phyloP scores from a whole-genome alignment of 2,888 invertebrate species.

The Parthenolecanium corni region DNA sequence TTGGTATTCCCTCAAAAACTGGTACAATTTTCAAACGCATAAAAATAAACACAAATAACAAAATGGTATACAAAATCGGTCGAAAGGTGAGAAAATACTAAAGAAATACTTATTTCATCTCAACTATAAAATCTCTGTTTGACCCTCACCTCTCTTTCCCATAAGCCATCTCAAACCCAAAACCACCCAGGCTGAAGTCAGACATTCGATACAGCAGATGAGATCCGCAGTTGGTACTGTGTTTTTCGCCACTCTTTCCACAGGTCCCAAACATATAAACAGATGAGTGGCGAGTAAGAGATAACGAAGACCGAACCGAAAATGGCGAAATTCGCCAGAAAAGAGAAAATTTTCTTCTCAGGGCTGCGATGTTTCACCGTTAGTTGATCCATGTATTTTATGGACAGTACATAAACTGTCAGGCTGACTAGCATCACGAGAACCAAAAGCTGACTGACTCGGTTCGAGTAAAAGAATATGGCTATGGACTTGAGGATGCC shows the following conservation, averaged over 20 bases:
- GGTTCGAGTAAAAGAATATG: constrained; percentile 1
- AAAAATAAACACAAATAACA: too few relatives aligned
- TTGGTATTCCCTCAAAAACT: too few relatives aligned
- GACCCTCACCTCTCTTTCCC: too few relatives aligned
- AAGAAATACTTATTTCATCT: too few relatives aligned
- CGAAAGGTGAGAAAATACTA: too few relatives aligned
- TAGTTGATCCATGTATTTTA: constrained; percentile 10
- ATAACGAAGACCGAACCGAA: constrained; percentile 18
- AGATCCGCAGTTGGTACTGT: constrained; percentile 6
- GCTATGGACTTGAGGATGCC: constrained; percentile 4
- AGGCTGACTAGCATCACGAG: background rate
- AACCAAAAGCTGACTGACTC: constrained; percentile 10
- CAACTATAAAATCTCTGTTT: too few relatives aligned
- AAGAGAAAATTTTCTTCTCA: background rate
- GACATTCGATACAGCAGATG: background rate
- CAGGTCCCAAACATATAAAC: constrained; percentile 14
- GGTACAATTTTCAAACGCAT: too few relatives aligned
- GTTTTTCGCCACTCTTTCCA: constrained; percentile 21
- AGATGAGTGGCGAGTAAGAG: constrained; percentile 17
- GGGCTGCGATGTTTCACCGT: background rate
- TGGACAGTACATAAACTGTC: background rate
- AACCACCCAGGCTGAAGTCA: too few relatives aligned
- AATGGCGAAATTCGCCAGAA: constrained; percentile 10
- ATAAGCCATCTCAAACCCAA: too few relatives aligned
- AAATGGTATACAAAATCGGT: too few relatives aligned